Conservation (phyloP, 2,113 vertebrate species). For the Dromiciops gliroides region DNA sequence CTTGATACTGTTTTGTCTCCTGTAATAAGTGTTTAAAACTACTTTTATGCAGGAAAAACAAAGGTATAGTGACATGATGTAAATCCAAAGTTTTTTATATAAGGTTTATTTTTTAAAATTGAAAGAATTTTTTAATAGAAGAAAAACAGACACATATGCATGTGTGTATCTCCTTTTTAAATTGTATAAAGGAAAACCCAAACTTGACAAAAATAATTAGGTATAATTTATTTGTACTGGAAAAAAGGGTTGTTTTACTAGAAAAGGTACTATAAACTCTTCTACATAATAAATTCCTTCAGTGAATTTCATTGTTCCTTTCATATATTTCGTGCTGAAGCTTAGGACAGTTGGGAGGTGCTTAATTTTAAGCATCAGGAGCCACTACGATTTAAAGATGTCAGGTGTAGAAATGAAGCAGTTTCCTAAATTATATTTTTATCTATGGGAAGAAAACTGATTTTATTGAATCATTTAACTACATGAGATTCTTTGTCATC, state of each 20-base stretch:
- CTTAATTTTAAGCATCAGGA: neutral
- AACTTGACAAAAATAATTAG: neutral
- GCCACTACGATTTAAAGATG: neutral
- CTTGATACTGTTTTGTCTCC: neutral
- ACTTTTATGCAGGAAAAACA: neutral
- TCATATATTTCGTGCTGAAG: neutral
- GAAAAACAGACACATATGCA: neutral
- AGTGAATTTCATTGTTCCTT: neutral
- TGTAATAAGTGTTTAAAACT: slow-evolving; percentile 19
- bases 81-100: neutral
- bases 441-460: neutral
- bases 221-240: neutral
- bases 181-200: neutral
- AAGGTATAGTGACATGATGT: neutral
- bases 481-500: neutral
- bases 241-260: neutral
- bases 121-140: neutral
- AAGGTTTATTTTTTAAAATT: neutral
- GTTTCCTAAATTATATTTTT: neutral
- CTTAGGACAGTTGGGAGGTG: neutral
- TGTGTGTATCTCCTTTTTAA: neutral
- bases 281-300: neutral
- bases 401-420: neutral
- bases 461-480: neutral
- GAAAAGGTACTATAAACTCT: neutral